Evolutionary conservation across 2,113 vertebrate genomes (phyloP), one percentile per base, ranked within the genome.

Genomic region (Conger conger): DNA sequence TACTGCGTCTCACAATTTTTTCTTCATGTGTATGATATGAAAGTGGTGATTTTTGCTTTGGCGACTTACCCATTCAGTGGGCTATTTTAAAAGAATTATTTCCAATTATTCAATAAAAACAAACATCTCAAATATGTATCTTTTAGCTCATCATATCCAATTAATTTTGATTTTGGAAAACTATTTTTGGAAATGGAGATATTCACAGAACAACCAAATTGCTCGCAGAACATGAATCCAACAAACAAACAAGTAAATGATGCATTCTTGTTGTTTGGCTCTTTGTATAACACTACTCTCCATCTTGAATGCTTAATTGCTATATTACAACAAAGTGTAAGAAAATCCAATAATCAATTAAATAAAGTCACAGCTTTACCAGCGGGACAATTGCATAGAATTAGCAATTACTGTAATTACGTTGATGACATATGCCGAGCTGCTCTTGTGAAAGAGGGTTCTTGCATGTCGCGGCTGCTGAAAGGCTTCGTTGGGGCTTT

Each of bases 321-420:
- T 57, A 18, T 82, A 30, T 83, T n/a, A 54, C 18, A 16, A 23
- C 50, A 68, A 60, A 40, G 50, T 80, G 83, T 80, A 80, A 54
- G 40, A 37, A 63, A 85, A 81, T 45, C 37, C 63, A 76, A 73
- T 85, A 81, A 85, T 85, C 80, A 81, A 76, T 77, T 82, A 50
- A 30, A 79, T 73, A 23, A 88, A 80, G 85, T 87, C 82, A 86
- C 86, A 86, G 73, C 88, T 86, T 88, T 42, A 37, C 86, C 83
- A 86, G 81, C 87, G 83, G 89, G 90, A 92, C 87, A 88, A 92
- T 88, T 91, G 90, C 87, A 90, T 86, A 83, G 90, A 92, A 93
- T 92, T 88, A 91, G 89, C 90, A 91, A 91, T 94, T 93, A 90
- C 87, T 68, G 86, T 94, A 94, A 94, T 95, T 92, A 90, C 87